phyloP scores from a whole-genome alignment of 2,888 invertebrate genomes.

The Cephus nigrinus region DNA sequence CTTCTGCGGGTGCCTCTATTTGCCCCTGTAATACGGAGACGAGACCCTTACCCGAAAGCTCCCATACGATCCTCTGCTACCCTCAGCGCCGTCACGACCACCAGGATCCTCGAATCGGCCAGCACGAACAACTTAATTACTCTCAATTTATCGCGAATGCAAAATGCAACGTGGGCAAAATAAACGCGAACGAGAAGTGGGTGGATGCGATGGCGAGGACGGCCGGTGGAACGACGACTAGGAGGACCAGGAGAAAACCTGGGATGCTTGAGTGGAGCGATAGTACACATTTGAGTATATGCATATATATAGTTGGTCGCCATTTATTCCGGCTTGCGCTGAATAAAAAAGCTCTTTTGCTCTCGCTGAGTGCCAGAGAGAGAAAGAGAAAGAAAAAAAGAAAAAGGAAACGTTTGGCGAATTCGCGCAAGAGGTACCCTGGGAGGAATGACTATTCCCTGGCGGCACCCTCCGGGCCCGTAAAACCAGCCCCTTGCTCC shows the following conservation, averaged over 20 bases:
- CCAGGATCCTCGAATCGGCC: constrained; percentile 14
- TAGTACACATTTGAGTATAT: too few relatives aligned
- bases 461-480: constrained; percentile 14
- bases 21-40: constrained; percentile 1
- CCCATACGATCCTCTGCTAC: too few relatives aligned
- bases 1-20: constrained; percentile 7
- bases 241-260: too few relatives aligned
- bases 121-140: constrained; percentile 37
- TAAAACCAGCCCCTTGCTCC: constrained; percentile 26
- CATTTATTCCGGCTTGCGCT: too few relatives aligned
- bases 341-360: not conserved
- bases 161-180: constrained; percentile 8
- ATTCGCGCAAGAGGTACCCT: constrained; percentile 19
- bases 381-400: not conserved
- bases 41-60: not conserved
- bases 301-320: too few relatives aligned
- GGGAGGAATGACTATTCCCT: constrained; percentile 18
- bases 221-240: too few relatives aligned
- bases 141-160: constrained; percentile 34
- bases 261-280: too few relatives aligned
- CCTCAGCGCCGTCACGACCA: constrained; percentile 12
- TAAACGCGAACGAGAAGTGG: constrained; percentile 1
- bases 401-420: constrained; percentile 27
- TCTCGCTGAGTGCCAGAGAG: not conserved
- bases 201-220: not conserved